Conservation (phyloP, 2,113 vertebrate genomes). For the Xiphophorus maculatus region DNA sequence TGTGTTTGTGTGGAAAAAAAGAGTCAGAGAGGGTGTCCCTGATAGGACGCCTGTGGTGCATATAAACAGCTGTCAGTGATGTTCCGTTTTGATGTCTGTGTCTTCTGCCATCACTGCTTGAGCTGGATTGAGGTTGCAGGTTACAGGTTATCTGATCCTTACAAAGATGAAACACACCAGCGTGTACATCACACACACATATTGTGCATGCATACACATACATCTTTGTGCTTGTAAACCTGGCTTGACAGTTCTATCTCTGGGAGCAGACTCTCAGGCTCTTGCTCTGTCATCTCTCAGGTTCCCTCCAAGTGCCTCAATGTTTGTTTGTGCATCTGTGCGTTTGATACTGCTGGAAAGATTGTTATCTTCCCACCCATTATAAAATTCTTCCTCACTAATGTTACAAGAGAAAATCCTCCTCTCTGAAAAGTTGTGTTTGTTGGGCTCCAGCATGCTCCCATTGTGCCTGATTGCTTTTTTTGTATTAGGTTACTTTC, state of each 20-base stretch:
- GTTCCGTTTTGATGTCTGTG: conserved; percentile 49
- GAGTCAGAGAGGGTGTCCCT: not conserved
- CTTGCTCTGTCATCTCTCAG: not conserved
- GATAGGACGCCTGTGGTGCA: conserved; percentile 35
- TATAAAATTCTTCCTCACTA: conserved; percentile 21
- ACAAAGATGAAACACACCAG: conserved; percentile 15
- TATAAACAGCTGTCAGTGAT: conserved; percentile 67
- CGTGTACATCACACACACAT: conserved; percentile 16
- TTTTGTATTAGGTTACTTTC: not conserved
- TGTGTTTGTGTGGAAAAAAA: not conserved
- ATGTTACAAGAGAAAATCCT: not conserved
- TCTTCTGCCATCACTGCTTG: conserved; percentile 51
- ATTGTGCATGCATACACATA: conserved; percentile 3
- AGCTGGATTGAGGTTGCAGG: conserved; percentile 65
- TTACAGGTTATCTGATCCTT: conserved; percentile 70
- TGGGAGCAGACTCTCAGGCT: conserved; percentile 39
- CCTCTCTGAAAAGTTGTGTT: not conserved
- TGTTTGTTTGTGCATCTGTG: conserved; percentile 13
- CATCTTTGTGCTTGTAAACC: conserved; percentile 46
- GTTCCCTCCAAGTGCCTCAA: conserved; percentile 3
- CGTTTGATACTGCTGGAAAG: not conserved
- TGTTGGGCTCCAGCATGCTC: not conserved
- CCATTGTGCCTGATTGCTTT: not conserved
- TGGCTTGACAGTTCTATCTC: conserved; percentile 68
- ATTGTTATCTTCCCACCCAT: not conserved